Base-by-base conservation (phyloP, 2,797 vertebrate genomes). In the Phylloscopus collybita region DNA sequence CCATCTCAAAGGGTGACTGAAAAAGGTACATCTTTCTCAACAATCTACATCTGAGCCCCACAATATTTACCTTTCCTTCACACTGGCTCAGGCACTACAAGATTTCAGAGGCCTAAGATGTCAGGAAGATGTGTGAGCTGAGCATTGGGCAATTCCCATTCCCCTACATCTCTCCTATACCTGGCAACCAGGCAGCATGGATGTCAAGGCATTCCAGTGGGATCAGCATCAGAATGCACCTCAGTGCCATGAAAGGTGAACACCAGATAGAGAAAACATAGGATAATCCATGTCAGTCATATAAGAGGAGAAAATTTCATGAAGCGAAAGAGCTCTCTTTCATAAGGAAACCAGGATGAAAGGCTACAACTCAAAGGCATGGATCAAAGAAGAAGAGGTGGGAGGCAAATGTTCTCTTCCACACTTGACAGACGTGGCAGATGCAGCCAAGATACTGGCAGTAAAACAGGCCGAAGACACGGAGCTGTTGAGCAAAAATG, bases 361-460 rank as follows among this genome's bases (percentile, higher is more conserved):
- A 95, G 50, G 66, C 40, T 86, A 44, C 73, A 73, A 75, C 40
- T 53, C 59, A 22, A 91, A 94, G 76, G 67, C 21, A 80, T 20
- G 64, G 79, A 92, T 78, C 78, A 88, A 91, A 93, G 65, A 75
- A 60, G 50, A 73, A 47, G 62, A 73, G 38, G 44, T 49, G 65
- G 64, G 57, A 89, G 50, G 29, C 40, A 85, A 72, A 88, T 53
- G 38, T 44, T 65, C 53, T 67, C 36, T 74, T 75, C 80, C 11
- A 21, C 30, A 30, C 38, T 86, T 76, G 49, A 70, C n/a, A 75
- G 86, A 76, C 16, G 4, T 1, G 5, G 53, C 67, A 91, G 89
- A 78, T 53, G 49, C 40, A 85, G 34, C 30, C n/a, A 65, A 90
- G 88, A 29, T 80, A 91, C 76, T 56, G 75, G 47, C 75, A 67